Percentiles rank a stretch among this genome's conserved stretches.
phyloP scores from a whole-genome alignment of 2,113 vertebrate genomes.

The Otolemur garnettii region DNA sequence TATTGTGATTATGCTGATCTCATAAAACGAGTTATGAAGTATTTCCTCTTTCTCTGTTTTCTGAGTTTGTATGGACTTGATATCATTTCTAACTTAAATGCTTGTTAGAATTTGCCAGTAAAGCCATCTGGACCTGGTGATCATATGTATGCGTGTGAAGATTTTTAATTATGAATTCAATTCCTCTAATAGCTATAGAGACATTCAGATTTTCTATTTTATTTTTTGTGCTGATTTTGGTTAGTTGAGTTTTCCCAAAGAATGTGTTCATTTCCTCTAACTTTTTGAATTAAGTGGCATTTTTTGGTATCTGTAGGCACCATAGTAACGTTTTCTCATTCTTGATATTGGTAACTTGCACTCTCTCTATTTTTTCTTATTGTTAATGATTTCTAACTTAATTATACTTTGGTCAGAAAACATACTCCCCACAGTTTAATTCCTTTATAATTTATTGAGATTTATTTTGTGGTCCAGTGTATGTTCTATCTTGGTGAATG shows the following conservation, averaged over 20 bases:
- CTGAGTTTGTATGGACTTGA: not conserved
- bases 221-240: conserved; percentile 26
- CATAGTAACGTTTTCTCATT: not conserved
- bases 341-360: not conserved
- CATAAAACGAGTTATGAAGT: not conserved
- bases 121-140: conserved; percentile 41
- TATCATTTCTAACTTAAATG: conserved; percentile 36
- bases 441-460: not conserved
- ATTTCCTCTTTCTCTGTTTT: not conserved
- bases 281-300: not conserved
- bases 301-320: not conserved
- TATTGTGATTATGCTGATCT: not conserved
- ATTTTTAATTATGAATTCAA: conserved; percentile 51
- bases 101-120: not conserved
- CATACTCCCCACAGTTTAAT: not conserved
- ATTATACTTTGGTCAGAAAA: not conserved
- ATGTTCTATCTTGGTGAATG: not conserved
- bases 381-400: conserved; percentile 32
- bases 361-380: conserved; percentile 21
- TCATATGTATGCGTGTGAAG: not conserved
- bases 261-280: not conserved
- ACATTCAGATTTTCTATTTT: conserved; percentile 9
- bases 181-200: conserved; percentile 17
- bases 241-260: not conserved
- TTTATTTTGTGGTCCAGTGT: not conserved